phyloP scores from a whole-genome alignment of 2,113 vertebrate genomes.

The Centrocercus urophasianus region DNA sequence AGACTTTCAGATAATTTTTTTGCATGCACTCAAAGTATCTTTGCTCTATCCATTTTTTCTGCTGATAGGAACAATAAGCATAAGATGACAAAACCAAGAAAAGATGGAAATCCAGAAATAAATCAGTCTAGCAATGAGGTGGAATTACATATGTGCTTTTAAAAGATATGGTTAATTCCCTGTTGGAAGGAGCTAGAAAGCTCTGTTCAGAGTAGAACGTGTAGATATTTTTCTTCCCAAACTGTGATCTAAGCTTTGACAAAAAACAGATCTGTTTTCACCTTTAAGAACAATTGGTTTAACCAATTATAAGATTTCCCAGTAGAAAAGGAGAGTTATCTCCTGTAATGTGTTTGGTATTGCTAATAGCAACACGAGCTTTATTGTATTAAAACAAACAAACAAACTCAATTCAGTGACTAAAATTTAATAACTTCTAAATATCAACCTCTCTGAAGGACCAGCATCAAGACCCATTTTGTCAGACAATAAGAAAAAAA shows the following conservation, averaged over 20 bases:
- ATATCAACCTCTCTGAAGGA: not conserved
- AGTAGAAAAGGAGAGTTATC: not conserved
- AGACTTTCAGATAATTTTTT: not conserved
- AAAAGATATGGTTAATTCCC: not conserved
- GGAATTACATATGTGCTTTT: not conserved
- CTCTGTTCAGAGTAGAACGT: not conserved
- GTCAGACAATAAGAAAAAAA: not conserved
- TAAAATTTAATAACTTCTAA: conserved; percentile 16
- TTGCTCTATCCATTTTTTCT: not conserved
- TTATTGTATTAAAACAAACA: not conserved
- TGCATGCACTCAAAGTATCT: not conserved
- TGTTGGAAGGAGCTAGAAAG: not conserved
- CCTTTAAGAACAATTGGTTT: not conserved
- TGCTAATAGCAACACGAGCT: not conserved
- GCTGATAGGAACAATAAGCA: not conserved
- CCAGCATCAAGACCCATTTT: not conserved
- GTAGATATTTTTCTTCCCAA: not conserved
- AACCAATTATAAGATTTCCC: not conserved
- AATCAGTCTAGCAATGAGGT: not conserved
- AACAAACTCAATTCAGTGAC: not conserved
- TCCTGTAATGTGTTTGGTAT: not conserved
- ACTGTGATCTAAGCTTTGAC: not conserved
- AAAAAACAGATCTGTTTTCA: not conserved
- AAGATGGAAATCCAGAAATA: not conserved
- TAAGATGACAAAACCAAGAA: not conserved